Base-by-base conservation (phyloP, 2,797 vertebrate species). In the Pseudotriccus pelzelni region DNA sequence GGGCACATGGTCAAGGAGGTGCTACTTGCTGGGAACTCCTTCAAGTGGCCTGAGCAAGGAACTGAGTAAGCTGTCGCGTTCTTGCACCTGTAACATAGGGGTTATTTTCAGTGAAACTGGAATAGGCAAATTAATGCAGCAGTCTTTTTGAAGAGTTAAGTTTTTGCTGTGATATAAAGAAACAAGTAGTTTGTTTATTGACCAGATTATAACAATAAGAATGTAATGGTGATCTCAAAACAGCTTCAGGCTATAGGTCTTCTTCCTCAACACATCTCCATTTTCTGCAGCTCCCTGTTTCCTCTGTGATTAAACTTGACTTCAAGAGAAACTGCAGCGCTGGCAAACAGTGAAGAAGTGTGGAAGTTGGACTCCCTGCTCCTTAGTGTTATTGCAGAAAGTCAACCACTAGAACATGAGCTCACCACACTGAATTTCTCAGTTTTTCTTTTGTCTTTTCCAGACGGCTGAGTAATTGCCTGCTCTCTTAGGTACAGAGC, bases 361-460 rank as follows among this genome's bases (percentile, higher is more conserved):
- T 75, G 50, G 32, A 86, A 78, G 32, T 1, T 84, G 79, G 63
- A 16, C 25, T 91, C 28, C 22, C 18, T 69, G 52, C 39, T 85
- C 66, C 46, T 59, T 43, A 63, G 16, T 69, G 30, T 72, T 87
- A 62, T 27, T 92, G 70, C 79, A 79, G 87, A 69, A 94, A 95
- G 55, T 47, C 62, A 83, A 24, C 50, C 0, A 0, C 70, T 93
- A 56, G 59, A 89, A 81, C 69, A 49, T 66, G 50, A 93, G 66
- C 67, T 96, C 44, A 86, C 73, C 69, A 43, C 69, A 17, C 24
- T 9, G 70, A 79, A 69, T 70, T 86, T 83, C 43, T 70, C 46
- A n/a, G 49, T 39, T 78, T 89, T 97, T 41, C 89, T 93, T 94
- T 92, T 93, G 92, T 96, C 69, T 90, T 85, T 93, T 85, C 50